phyloP scores from a whole-genome alignment of 2,113 vertebrate genomes.

The Prunella fulvescens region DNA sequence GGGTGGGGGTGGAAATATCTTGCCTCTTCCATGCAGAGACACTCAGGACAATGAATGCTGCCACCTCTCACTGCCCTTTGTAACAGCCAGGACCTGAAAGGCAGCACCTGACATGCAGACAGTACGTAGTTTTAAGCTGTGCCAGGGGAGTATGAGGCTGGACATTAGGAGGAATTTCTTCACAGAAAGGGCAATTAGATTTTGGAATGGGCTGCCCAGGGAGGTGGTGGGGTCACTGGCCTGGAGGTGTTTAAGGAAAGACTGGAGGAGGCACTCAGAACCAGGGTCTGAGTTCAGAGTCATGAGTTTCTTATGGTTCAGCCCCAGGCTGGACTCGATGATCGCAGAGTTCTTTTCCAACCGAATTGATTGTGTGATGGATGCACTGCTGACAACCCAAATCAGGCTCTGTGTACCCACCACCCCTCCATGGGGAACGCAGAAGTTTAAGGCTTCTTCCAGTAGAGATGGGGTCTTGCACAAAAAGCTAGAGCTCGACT shows the following conservation, averaged over 20 bases:
- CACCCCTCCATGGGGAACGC: rapidly evolving
- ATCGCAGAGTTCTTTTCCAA: background rate
- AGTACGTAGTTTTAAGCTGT: too few relatives aligned
- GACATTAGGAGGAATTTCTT: background rate
- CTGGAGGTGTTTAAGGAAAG: background rate
- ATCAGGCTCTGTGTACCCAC: background rate
- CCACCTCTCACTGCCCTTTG: rapidly evolving
- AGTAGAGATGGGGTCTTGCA: background rate
- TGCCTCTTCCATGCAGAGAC: background rate
- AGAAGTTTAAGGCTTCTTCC: background rate
- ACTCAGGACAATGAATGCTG: background rate
- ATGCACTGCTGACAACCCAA: rapidly evolving
- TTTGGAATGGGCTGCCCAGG: background rate
- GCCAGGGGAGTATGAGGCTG: background rate
- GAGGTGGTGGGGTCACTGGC: background rate
- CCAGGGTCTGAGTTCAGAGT: too few relatives aligned
- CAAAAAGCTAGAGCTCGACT: background rate
- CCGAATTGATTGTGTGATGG: background rate
- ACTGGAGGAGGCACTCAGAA: background rate
- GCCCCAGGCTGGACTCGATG: background rate
- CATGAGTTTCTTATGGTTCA: background rate
- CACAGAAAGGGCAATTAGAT: background rate
- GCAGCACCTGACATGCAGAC: background rate
- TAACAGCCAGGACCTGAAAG: background rate
- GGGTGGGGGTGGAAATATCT: background rate